Evolutionary conservation across 1,140 invertebrate genomes (phyloP), one percentile per base, ranked within the genome.

Genomic region (Camponotus vicinus): DNA sequence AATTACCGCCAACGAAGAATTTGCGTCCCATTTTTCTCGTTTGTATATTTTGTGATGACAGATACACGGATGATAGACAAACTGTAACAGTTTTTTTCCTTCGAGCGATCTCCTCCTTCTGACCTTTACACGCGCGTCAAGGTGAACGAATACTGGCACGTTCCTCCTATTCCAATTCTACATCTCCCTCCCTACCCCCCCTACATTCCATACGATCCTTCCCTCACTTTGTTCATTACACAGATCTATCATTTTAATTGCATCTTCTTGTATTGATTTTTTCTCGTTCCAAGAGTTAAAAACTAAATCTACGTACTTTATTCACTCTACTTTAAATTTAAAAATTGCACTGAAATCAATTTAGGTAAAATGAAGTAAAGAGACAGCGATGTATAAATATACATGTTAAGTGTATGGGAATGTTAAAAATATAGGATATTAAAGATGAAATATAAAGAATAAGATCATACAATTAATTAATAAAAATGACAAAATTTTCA

Each of bases 1-100:
- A 99, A 95, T 99, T 99, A 71, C 99, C 99, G 88, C 99, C 99
- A 92, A 99, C 99, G 92, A 99, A 99, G 95, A 99, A 99, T 97
- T 98, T 99, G 87, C 99, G 97, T 75, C 94, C 95, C 97, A 97
- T 97, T 91, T 37, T 40, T 71, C 86, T 79, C n/a, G 32, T 18
- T 13, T 55, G 79, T 15, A 37, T 11, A 13, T 34, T n/a, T 49
- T 27, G 40, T 15, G 27, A 75, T 42, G 61, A n/a, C 27, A 7
- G 78, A 42, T 9, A 32, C 1, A 34, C 34, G 21, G 7, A 18
- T 7, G 13, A 42, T 1, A 27, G 9, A 27, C 8, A 21, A 49
- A 11, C 79, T 83, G n/a, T 9, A 75, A 61, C 40, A 32, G 3
- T n/a, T 42, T 75, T 84, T 91, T 89, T 91, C 89, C 27, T 27